phyloP scores from a whole-genome alignment of 2,797 vertebrate species.

The Cyprinella venusta region DNA sequence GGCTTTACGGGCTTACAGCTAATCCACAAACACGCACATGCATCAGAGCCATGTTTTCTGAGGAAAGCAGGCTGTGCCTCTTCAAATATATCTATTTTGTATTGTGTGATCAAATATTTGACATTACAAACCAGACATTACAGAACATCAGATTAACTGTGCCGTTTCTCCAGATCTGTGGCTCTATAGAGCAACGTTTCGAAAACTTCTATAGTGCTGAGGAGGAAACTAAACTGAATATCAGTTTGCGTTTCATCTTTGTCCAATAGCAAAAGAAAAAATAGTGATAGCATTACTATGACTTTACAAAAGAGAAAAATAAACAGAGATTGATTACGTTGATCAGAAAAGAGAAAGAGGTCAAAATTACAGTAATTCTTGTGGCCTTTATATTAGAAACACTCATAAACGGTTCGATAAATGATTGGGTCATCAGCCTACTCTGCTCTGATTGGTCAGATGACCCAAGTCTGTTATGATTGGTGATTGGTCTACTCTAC shows the following conservation, averaged over 20 bases:
- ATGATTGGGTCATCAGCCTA: neutral
- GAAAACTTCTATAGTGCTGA: neutral
- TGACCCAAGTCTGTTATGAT: no score
- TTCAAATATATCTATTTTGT: neutral
- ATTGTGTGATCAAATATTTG: neutral
- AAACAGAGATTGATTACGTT: neutral
- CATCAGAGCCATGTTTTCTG: neutral
- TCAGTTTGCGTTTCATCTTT: neutral
- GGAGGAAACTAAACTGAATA: neutral
- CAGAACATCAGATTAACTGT: neutral
- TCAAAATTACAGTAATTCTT: neutral
- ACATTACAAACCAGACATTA: neutral
- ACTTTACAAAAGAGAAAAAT: neutral
- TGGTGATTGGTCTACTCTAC: no score
- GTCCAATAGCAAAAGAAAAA: neutral
- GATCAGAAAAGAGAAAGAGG: neutral
- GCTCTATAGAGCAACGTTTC: neutral
- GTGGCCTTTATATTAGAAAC: neutral
- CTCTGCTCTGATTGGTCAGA: no score
- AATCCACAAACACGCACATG: neutral
- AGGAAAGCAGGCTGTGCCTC: neutral
- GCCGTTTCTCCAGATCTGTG: no score
- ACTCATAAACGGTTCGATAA: neutral
- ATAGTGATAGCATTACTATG: neutral
- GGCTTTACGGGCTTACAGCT: conserved; percentile 30